phyloP scores from a whole-genome alignment of 2,797 vertebrate genomes.

The Tauraco hartlaubi region DNA sequence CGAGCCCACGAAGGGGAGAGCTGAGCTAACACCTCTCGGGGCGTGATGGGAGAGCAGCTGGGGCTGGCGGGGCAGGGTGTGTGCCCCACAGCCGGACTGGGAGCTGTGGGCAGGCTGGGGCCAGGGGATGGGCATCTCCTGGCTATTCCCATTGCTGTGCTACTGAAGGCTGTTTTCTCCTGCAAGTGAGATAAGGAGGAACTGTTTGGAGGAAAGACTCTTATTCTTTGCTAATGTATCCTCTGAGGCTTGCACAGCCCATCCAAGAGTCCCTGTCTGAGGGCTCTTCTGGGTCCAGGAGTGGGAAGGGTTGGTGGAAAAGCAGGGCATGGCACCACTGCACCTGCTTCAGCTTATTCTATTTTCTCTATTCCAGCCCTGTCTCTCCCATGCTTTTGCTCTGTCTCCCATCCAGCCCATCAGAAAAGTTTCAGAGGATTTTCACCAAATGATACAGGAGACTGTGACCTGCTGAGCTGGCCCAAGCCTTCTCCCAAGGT shows the following conservation, averaged over 20 bases:
- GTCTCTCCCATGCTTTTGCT: background rate
- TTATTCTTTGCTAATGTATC: background rate
- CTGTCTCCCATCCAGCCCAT: background rate
- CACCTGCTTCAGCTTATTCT: rapidly evolving
- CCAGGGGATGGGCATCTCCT: background rate
- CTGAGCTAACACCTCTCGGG: background rate
- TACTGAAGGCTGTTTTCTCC: rapidly evolving
- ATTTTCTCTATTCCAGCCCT: background rate
- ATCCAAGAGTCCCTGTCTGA: background rate
- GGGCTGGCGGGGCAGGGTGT: background rate
- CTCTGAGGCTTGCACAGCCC: background rate
- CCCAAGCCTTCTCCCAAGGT: background rate
- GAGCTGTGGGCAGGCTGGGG: background rate
- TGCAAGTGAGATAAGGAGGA: background rate
- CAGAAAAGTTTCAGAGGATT: background rate
- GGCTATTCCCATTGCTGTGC: background rate
- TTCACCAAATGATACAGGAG: background rate
- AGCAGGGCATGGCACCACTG: background rate
- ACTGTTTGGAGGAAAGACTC: background rate
- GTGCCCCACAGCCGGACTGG: background rate
- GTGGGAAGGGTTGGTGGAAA: background rate
- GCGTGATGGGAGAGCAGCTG: rapidly evolving
- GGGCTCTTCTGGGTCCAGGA: background rate
- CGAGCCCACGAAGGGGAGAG: background rate
- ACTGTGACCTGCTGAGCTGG: background rate